phyloP scores from a whole-genome alignment of 2,888 invertebrate genomes.

The Rosalia funebris region DNA sequence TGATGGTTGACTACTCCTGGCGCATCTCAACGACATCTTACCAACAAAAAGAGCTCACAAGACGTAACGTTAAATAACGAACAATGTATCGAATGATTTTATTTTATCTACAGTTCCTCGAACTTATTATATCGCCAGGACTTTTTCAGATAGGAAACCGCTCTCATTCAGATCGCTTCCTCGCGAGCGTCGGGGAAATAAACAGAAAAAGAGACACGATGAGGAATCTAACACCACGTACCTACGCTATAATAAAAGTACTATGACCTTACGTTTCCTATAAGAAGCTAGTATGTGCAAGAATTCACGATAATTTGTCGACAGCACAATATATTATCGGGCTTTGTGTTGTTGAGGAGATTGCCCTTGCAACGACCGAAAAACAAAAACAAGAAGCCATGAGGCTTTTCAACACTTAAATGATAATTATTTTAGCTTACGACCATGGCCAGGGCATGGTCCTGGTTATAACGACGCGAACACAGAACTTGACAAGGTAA shows the following conservation, averaged over 20 bases:
- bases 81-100: too few relatives aligned
- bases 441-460: background rate
- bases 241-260: conserved; percentile 12
- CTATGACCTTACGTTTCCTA: conserved; percentile 14
- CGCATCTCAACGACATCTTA: too few relatives aligned
- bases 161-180: background rate
- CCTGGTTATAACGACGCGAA: background rate
- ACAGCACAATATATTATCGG: conserved; percentile 5
- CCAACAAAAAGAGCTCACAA: too few relatives aligned
- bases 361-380: background rate
- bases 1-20: too few relatives aligned
- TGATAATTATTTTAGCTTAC: background rate
- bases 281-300: conserved; percentile 17
- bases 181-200: background rate
- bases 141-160: background rate
- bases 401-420: background rate
- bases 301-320: conserved; percentile 18
- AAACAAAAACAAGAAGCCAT: background rate
- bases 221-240: conserved; percentile 1
- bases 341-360: background rate
- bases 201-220: conserved; percentile 8
- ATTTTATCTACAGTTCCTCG: background rate
- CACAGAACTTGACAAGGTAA: too few relatives aligned
- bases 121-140: background rate
- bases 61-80: too few relatives aligned